A percentile compares a stretch with the other conserved stretches of the same genome.
These are phyloP conservation scores for Amphimallon solstitiale DNA, from an alignment of 2,888 invertebrate genomes.

Conservation along the genomic window DNA sequence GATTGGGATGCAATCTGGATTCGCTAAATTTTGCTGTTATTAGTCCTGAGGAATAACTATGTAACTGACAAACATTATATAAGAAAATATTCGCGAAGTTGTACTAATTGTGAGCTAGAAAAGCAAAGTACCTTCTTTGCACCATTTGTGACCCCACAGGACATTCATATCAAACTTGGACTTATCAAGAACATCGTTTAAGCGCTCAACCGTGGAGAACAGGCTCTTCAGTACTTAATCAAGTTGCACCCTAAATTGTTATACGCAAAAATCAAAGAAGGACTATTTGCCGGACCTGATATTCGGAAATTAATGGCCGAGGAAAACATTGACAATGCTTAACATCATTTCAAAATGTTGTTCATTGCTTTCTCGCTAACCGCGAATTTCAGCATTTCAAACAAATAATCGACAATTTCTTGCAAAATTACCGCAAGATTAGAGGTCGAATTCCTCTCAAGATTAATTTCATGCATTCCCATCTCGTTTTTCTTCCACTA, in stretches of 20 bases:
- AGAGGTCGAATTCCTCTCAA: conserved; percentile 47
- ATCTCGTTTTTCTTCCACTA: conserved; percentile 26
- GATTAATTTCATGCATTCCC: conserved; percentile 52
- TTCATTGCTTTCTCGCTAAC: not conserved
- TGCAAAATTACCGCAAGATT: too few species aligned
- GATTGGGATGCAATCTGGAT: conserved; percentile 36
- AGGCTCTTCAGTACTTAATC: conserved; percentile 21
- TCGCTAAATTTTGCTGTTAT: conserved; percentile 36
- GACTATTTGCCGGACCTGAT: conserved; percentile 41
- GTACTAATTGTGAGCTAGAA: conserved; percentile 28
- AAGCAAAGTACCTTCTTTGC: conserved; percentile 17
- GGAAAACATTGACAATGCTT: not conserved
- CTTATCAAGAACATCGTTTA: conserved; percentile 38
- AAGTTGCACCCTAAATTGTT: conserved; percentile 37
- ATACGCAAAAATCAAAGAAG: conserved; percentile 42
- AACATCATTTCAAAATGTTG: conserved; percentile 14
- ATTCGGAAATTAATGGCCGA: conserved; percentile 39
- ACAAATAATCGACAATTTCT: too few species aligned
- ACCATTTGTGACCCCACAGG: conserved; percentile 24
- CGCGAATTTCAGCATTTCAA: too few species aligned
- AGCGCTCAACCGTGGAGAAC: conserved; percentile 31
- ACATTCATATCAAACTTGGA: conserved; percentile 38
- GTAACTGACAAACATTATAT: conserved; percentile 29
- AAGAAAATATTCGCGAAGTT: conserved; percentile 28
- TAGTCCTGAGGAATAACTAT: conserved; percentile 33